Base-by-base conservation (phyloP, 1,140 invertebrate genomes). In the Neuroterus valhalla region DNA sequence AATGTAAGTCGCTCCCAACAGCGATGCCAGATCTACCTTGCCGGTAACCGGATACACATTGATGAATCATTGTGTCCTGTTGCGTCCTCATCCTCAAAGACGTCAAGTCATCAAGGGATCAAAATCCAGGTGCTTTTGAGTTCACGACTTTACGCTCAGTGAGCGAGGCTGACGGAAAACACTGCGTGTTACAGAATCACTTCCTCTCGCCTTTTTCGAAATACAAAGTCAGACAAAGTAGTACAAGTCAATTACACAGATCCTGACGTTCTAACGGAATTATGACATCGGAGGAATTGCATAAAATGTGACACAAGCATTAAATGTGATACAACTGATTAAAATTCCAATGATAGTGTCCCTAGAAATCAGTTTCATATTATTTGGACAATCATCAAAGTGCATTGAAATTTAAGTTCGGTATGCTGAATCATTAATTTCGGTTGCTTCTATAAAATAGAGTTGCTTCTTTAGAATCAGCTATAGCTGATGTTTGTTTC, bases 1-100 rank as follows among this genome's bases (percentile, higher is more conserved):
- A 81, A 81, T 81, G 80, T 81, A 77, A 80, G 79, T 74, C 67
- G 70, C 62, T 52, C 74, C 21, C 67, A 74, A 79, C 81, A 79
- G 80, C 75, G 82, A 77, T 83, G 82, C 80, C 80, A 81, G 78
- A 83, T 81, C 80, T 83, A 74, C 75, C 48, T 69, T 71, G 66
- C 70, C 45, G 45, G 66, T 67, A 68, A 68, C 74, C 66, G 78
- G 44, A 73, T 73, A 74, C 76, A 71, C 76, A 72, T 71, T 76
- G 76, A 76, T 80, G 78, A 79, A 81, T 81, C 80, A 78, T 81
- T 55, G 14, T 62, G 72, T 70, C 43, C 62, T 52, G 45, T 43
- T 62, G 70, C 50, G 67, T 52, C 70, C 69, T 71, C 75, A 71
- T 76, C 74, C 71, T 71, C 26, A 66, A 42, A 38, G 31, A 23